Base-by-base conservation (phyloP, 1,140 invertebrate genomes). In the Chlorops oryzae region DNA sequence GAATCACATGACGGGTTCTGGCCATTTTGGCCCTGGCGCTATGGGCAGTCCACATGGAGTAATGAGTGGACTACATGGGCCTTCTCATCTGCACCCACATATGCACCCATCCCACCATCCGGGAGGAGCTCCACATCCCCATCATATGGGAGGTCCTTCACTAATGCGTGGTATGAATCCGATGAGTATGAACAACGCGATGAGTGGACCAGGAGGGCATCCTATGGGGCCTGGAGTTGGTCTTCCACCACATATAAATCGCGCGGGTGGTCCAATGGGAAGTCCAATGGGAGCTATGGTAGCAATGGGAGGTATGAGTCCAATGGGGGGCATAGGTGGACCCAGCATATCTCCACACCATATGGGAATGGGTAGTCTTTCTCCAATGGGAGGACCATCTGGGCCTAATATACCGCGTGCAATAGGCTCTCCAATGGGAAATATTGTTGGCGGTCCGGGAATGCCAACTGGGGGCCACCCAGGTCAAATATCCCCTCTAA, bases 81-180 rank as follows among this genome's bases (percentile, higher is more conserved):
- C 63, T 18, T 78, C 80, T 13, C 79, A 62, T 46, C 72, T 72
- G 71, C 62, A 71, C 55, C 62, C 67, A 10, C 64, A 66, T 37
- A 70, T 70, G 67, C 63, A 70, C 66, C 72, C 77, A 53, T n/a
- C n/a, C n/a, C 83, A 69, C 57, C 65, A 69, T 45, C 65, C 65
- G 0, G 83, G 86, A 77, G 9, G 59, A 34, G n/a, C 65, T 56
- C 61, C 62, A 5, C 63, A 65, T 44, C 73, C 77, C 43, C 83
- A 69, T 53, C 66, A 70, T 47, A 66, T 69, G 65, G 83, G 86
- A 74, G 66, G 66, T 3, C 62, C 66, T 2, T 61, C 65, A n/a
- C 78, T 80, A 5, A 83, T 85, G 77, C 78, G 81, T 18, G 81
- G 83, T 46, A 83, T 86, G 81, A 84, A 81, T 57, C 82, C 84